Conservation (phyloP, 2,797 vertebrate genomes). For the Sebastes trivittatus region DNA sequence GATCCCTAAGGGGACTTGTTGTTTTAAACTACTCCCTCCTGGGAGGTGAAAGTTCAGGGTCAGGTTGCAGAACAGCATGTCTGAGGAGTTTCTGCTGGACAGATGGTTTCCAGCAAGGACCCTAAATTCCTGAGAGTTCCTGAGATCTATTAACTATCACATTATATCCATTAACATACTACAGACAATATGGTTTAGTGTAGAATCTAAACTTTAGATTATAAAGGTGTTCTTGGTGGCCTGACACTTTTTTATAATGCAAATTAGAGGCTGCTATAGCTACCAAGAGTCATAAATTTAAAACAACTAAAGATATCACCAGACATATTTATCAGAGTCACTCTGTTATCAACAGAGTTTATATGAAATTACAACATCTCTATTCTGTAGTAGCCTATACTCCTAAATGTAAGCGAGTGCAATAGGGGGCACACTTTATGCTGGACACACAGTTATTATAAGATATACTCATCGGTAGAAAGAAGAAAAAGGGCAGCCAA, state of each 20-base stretch:
- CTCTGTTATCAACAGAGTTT: too few species aligned
- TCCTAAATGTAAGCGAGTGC: too few species aligned
- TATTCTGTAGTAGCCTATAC: too few species aligned
- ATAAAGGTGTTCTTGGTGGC: neutral
- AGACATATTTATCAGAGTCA: constrained; percentile 13
- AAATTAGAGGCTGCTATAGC: constrained; percentile 19
- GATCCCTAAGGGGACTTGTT: constrained; percentile 13
- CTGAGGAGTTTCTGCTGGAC: neutral
- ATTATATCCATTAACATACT: neutral
- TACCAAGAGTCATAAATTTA: neutral
- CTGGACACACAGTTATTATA: constrained; percentile 7
- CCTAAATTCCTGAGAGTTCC: neutral
- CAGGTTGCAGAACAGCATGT: neutral
- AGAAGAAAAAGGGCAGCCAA: constrained; percentile 98
- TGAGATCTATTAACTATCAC: neutral
- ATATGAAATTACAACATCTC: too few species aligned
- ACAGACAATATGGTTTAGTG: neutral
- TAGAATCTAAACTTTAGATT: neutral
- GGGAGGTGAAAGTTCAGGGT: neutral
- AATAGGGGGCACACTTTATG: too few species aligned
- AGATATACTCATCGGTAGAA: constrained; percentile 93
- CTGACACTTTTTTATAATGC: neutral
- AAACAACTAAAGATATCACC: constrained; percentile 26
- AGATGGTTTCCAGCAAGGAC: constrained; percentile 6
- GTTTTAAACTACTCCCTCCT: constrained; percentile 11